phyloP scores from a whole-genome alignment of 2,113 vertebrate genomes.

The Proteles cristata region DNA sequence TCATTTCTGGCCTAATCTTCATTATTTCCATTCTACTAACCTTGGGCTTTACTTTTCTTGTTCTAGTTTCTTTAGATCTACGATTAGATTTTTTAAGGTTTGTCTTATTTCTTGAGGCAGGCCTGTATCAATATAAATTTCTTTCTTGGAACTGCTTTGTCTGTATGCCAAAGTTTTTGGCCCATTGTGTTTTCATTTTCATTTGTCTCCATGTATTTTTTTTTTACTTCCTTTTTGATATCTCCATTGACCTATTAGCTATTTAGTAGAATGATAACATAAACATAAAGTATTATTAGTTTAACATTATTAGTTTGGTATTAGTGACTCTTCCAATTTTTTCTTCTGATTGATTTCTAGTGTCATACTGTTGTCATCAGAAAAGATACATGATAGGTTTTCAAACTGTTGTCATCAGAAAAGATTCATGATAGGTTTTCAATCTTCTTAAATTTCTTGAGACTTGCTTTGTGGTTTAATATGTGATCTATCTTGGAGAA shows the following conservation, averaged over 20 bases:
- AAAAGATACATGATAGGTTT: not conserved
- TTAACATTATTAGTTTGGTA: not conserved
- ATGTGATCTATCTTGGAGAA: not conserved
- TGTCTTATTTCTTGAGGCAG: not conserved
- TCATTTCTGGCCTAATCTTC: not conserved
- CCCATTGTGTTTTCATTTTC: not conserved
- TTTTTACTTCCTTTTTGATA: not conserved
- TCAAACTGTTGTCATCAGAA: not conserved
- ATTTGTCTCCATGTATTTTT: not conserved
- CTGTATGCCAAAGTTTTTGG: not conserved
- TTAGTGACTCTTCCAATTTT: not conserved
- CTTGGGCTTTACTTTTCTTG: not conserved
- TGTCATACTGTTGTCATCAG: not conserved
- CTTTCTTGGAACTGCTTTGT: not conserved
- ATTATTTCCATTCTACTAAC: not conserved
- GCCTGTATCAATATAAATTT: not conserved
- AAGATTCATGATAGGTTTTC: not conserved
- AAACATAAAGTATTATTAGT: not conserved
- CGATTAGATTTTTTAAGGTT: not conserved
- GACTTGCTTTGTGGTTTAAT: not conserved
- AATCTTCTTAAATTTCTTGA: not conserved
- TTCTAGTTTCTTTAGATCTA: not conserved
- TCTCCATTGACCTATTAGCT: not conserved
- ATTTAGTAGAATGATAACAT: not conserved
- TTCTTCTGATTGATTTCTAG: not conserved